Evolutionary conservation across 1,140 invertebrate genomes (phyloP), one percentile per base, ranked within the genome.

Genomic region (Tetramorium parvispinum): DNA sequence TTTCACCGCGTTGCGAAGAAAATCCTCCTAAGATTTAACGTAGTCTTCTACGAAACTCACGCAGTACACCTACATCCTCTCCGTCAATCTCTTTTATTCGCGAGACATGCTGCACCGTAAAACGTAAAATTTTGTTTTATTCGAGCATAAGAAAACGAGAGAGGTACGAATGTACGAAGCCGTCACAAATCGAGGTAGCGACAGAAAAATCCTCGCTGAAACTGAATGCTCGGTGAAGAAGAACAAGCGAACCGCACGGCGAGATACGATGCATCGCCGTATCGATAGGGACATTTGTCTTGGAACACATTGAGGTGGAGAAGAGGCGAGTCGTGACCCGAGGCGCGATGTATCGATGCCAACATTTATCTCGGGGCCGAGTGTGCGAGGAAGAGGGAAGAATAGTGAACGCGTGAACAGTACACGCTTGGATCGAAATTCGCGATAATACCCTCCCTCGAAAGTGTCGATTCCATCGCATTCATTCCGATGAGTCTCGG

Each of bases 251-350:
- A 37, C 16, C 59, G 43, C 18, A 66, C 65, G 18, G 32, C 49
- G 43, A 70, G 78, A 82, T 71, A 82, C 66, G 79, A 82, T 71
- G 21, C 78, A 71, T 24, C 65, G 77, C 4, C 27, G 37, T 40
- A 82, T 71, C 78, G 78, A 82, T 71, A 82, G 79, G 66, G 43
- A 57, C 78, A 82, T 82, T 82, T 82, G 79, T 82, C 68, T 82
- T 82, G 51, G 51, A 73, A 57, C 24, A 73, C 79, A 73, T 73
- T 57, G 66, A 82, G 66, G 51, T n/a, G 51, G 51, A 71, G 78
- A 82, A 71, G 78, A 82, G 66, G 66, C 24, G 66, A 82, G 66
- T 37, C 66, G 51, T 71, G 66, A 79, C 77, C 77, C 46, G 61
- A 73, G 51, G 79, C 51, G 79, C 79, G 66, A 82, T 73, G 66